Percentiles rank a stretch among this genome's conserved stretches.
Evolutionary conservation across 30 jellyfish, hydroid and myxozoan species (phyloP).

Genomic region (Catostylus mosaicus): DNA sequence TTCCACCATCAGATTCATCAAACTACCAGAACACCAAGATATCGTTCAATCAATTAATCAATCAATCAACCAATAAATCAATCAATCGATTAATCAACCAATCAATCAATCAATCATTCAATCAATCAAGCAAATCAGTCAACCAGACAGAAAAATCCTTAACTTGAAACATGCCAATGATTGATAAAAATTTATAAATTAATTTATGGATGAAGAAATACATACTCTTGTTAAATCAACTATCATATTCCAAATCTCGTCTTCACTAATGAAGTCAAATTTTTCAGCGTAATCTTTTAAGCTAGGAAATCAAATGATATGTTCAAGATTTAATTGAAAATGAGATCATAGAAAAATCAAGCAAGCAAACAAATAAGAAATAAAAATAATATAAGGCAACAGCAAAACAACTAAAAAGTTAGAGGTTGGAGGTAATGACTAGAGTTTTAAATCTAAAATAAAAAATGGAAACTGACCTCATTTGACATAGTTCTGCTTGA

Average conservation of each 20-base stretch:
- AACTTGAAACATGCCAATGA: too few relatives aligned
- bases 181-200: not conserved
- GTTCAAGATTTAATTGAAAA: not conserved
- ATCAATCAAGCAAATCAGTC: too few relatives aligned
- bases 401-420: not conserved
- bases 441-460: too few relatives aligned
- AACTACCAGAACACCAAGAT: too few relatives aligned
- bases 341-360: not conserved
- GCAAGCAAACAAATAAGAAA: not conserved
- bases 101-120: too few relatives aligned
- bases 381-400: not conserved
- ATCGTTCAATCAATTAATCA: too few relatives aligned
- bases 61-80: too few relatives aligned
- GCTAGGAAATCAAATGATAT: conserved; percentile 17
- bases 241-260: conserved; percentile 88
- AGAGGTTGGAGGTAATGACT: not conserved
- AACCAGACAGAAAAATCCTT: too few relatives aligned
- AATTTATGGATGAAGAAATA: not conserved
- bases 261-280: conserved; percentile 71
- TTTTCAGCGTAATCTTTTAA: conserved; percentile 88
- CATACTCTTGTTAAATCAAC: conserved; percentile 68
- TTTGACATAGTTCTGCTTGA: conserved; percentile 95
- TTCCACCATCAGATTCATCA: too few relatives aligned
- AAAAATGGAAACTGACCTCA: conserved; percentile 58
- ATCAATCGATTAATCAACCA: too few relatives aligned